Evolutionary conservation across 2,113 vertebrate species (phyloP), one percentile per base, ranked within the genome.

Genomic region (Pao palembangensis): DNA sequence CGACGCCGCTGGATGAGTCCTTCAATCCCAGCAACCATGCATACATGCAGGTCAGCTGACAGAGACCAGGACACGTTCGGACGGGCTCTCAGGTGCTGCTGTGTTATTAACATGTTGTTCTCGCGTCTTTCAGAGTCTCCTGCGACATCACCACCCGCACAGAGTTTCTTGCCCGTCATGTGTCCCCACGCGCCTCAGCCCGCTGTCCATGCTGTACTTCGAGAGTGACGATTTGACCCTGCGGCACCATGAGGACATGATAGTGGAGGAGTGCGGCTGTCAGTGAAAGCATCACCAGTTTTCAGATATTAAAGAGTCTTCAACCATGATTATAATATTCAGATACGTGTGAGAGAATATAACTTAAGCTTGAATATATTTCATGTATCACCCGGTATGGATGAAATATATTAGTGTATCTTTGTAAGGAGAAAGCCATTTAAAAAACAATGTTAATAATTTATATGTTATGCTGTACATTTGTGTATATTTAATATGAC

Each of bases 201-300:
- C 93, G 0, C 90, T 95, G 17, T 95, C 94, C 77, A 96, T 96
- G 93, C 86, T 96, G 41, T 96, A 96, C 86, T 93, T 93, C 0
- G 93, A 95, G 76, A 90, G 77, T 0, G 91, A 91, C 0, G 91
- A 92, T 6, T 56, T 95, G 5, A 86, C 91, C 0, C 58, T 95
- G 62, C 88, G 90, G 0, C 94, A 96, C 63, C 94, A 95, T 0
- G 92, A 93, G 71, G 94, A 95, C 79, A 95, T 95, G 94, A 73
- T 95, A 5, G 88, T 95, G 5, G 94, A 95, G 53, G 93, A 95
- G 75, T 95, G 94, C 0, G 94, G 93, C 63, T 95, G 94, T 71
- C 92, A 94, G 70, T 95, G 88, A 85, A 38, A 8, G 34, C 44
- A 16, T 18, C 15, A 8, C 15, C 34, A 19, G 1, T 6, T 2